Evolutionary conservation across 2,113 vertebrate genomes (phyloP), one percentile per base, ranked within the genome.

Genomic region (Planiliza haematocheilus): DNA sequence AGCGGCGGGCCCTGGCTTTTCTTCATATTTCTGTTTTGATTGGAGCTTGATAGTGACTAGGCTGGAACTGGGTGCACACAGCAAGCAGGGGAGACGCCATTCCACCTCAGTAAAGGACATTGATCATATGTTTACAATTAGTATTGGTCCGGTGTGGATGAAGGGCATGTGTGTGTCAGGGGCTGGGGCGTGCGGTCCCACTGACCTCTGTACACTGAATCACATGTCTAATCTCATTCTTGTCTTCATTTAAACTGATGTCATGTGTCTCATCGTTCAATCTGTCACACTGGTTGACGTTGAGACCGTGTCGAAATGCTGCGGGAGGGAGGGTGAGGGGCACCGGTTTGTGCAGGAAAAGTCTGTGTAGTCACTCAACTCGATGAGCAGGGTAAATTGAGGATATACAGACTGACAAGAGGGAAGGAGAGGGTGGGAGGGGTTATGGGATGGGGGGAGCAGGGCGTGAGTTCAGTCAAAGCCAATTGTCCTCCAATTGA

Each of bases 111-210:
- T 11, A 9, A 50, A 78, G 67, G 77, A 45, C 20, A 14, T 37
- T 3, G 70, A 82, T 93, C 91, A 89, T 88, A 90, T 91, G 92
- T 92, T 94, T 88, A 89, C 86, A 82, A 91, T 94, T 91, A 93
- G 87, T 41, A 53, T 73, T 75, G 86, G 74, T 67, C 7, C 10
- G 78, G 20, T 62, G 77, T 60, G 81, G 83, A 77, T 60, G 65
- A 41, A 41, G 74, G 41, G 12, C 50, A 18, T 55, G 50, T 52
- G 53, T 62, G 55, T 12, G 41, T 77, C 24, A 50, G 51, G 65
- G 68, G 59, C 37, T 14, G 69, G 77, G 78, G 53, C 63, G 69
- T 69, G 64, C 64, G 55, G 82, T 81, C 82, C 78, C 79, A 16
- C 74, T 94, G 91, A 93, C 91, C 91, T 91, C 82, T 71, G 74